Base-by-base conservation (phyloP, 2,797 vertebrate species). In the Peromyscus aztecus region DNA sequence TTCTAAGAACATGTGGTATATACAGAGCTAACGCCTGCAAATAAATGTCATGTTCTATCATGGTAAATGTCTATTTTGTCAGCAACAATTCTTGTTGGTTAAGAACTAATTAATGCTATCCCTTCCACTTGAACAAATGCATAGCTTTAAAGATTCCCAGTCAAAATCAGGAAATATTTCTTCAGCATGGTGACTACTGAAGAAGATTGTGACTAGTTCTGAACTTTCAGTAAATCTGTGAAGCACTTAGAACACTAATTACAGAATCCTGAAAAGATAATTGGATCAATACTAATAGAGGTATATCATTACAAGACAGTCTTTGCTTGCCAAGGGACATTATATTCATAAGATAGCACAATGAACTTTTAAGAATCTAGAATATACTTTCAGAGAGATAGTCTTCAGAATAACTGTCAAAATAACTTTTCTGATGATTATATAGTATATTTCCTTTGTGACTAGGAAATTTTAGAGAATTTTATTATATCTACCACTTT, bases 1-100 rank as follows among this genome's bases (percentile, higher is more conserved):
- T 89, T 52, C 71, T 89, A 95, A 86, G 59, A 23, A 92, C 52
- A 84, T 94, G 88, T 82, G 34, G 43, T 81, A 94, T 73, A 91
- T 94, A 80, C 94, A 92, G 76, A 85, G 34, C 8, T 63, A 93
- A 43, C 57, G 10, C 92, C 86, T 80, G 63, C 55, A 89, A 83
- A 88, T 76, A 85, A 85, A 89, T n/a, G 27, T 73, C 80, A 23
- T 37, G 52, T 89, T 37, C 59, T 71, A 84, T 76, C 14, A n/a
- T 71, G 67, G 57, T 21, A 43, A 46, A 34, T 65, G 24, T 89
- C 43, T 95, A 14, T 83, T 94, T 89, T 87, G 21, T 95, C 71
- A 87, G 61, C 37, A 83, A 16, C 17, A n/a, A 69, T 78, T 29
- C 57, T 83, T 40, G 29, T 63, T 34, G 77, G 6, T 86, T 92